Evolutionary conservation across 2,113 vertebrate genomes (phyloP).

Genomic region (Desmodus rotundus): DNA sequence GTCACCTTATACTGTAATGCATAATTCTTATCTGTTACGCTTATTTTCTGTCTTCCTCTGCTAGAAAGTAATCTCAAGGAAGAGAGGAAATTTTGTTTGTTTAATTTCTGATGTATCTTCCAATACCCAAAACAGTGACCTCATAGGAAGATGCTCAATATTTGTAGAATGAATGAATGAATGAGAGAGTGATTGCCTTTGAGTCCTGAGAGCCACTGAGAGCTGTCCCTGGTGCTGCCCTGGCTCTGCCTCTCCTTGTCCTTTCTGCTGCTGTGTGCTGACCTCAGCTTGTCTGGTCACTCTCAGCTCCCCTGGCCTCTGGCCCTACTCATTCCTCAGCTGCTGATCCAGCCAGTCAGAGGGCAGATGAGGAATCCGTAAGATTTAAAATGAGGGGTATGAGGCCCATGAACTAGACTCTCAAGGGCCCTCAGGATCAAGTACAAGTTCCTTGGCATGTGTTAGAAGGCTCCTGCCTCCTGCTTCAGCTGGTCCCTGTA

Average conservation of each 20-base stretch:
- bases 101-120: background rate
- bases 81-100: background rate
- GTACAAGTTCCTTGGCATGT: background rate
- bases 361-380: background rate
- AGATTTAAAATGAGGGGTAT: background rate
- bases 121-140: background rate
- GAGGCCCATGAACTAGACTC: background rate
- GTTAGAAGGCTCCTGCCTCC: background rate
- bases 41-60: background rate
- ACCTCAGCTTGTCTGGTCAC: background rate
- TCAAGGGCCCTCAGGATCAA: background rate
- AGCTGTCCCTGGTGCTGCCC: conserved; percentile 59
- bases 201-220: background rate
- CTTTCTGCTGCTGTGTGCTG: background rate
- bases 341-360: background rate
- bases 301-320: background rate
- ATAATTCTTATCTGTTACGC: background rate
- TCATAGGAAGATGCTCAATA: background rate
- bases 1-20: background rate
- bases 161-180: background rate
- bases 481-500: background rate
- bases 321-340: background rate
- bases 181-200: background rate
- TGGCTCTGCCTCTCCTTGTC: background rate
- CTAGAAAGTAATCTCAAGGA: background rate